Evolutionary conservation across 2,113 vertebrate species (phyloP), one percentile per base, ranked within the genome.

Genomic region (Atractosteus spatula): DNA sequence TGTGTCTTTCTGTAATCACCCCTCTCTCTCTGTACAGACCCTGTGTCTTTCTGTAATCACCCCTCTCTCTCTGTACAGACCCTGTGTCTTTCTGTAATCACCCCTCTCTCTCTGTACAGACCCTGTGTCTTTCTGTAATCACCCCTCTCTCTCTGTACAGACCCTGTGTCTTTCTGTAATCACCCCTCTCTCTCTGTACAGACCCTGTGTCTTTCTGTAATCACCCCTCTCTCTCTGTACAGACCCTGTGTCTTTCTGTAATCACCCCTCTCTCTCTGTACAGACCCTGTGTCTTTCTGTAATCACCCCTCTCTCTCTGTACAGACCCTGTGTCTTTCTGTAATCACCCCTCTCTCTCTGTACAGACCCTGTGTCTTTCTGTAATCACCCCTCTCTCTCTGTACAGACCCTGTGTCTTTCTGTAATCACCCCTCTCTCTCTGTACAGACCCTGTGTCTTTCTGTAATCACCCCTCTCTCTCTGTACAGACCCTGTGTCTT

Each of bases 351-450:
- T 62, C 54, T n/a, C 57, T 2, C 11, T 42, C 17, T 17, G 13
- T 66, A 29, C 17, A 29, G 17, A 29, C 45, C 16, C 42, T 41
- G 13, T 17, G n/a, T 65, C 57, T 74, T 51, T 73, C 55, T 16
- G 1, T 29, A 29, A 29, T 29, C 17, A 1, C 81, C 75, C 73
- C 74, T 70, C 72, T n/a, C 41, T n/a, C 41, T 54, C 13, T 62
- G 3, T 11, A 66, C 51, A 10, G 69, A 61, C 12, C 55, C 8
- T 3, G 47, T 64, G 41, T 55, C 65, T 65, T 17, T 71, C 43
- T 64, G 77, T 41, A 17, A 43, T n/a, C 55, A 1, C 17, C 41
- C 69, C 65, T 64, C 55, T 51, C 65, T 5, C 47, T 51, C 47
- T 29, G 7, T n/a, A 1, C 54, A 43, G 4, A 0, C 44, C 16